Percentiles rank a stretch among this genome's conserved stretches.
Evolutionary conservation across 2,888 invertebrate species (phyloP).

Genomic region (Drosophila emarginata): DNA sequence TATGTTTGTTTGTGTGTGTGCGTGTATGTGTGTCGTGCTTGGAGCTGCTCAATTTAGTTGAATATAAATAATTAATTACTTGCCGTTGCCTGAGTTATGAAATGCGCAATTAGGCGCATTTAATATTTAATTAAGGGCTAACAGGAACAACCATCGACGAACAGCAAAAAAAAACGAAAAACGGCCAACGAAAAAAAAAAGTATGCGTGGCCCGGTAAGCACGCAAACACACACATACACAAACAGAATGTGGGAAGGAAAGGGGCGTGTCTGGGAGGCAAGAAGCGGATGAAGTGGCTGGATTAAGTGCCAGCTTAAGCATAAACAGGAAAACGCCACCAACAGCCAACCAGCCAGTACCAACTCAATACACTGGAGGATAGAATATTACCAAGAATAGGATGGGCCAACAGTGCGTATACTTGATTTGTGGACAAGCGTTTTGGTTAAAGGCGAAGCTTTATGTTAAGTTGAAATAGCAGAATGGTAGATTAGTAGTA

Average conservation of each 20-base stretch:
- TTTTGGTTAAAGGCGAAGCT: slow-evolving; percentile 35
- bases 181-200: slow-evolving; percentile 23
- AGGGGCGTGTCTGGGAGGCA: slow-evolving; percentile 21
- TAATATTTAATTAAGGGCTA: slow-evolving; percentile 78
- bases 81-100: slow-evolving; percentile 75
- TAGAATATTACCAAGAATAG: slow-evolving; percentile 44
- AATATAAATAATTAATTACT: slow-evolving; percentile 76
- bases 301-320: slow-evolving; percentile 71
- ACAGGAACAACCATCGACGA: slow-evolving; percentile 33
- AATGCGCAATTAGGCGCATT: slow-evolving; percentile 77
- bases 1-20: slow-evolving; percentile 25
- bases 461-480: slow-evolving; percentile 37
- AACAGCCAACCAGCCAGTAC: not conserved
- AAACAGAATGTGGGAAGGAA: not conserved
- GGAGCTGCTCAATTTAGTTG: slow-evolving; percentile 73
- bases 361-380: slow-evolving; percentile 32
- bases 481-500: slow-evolving; percentile 19
- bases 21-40: slow-evolving; percentile 50
- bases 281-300: slow-evolving; percentile 56
- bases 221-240: slow-evolving; percentile 44
- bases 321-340: slow-evolving; percentile 39
- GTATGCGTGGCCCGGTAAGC: slow-evolving; percentile 35
- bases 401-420: slow-evolving; percentile 57
- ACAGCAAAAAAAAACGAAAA: slow-evolving; percentile 23
- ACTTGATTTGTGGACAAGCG: slow-evolving; percentile 56